Evolutionary conservation across 2,797 vertebrate species (phyloP), one percentile per base, ranked within the genome.

Genomic region (Botia kubotai): DNA sequence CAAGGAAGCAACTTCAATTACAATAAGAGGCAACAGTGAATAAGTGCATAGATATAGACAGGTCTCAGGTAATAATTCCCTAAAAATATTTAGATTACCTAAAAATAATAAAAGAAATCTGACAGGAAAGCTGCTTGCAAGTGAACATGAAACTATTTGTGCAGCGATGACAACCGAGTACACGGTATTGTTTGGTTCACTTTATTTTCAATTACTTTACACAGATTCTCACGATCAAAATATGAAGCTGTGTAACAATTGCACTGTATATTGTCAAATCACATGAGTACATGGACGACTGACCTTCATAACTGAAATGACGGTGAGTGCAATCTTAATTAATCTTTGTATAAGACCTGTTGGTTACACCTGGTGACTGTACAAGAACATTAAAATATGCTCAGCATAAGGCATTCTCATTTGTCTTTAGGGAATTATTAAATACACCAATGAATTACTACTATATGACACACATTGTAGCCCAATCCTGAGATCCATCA

Each of bases 391-490:
- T 26, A 33, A 33, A 33, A 33, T 17, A 77, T 78, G 50, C 4
- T 23, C 23, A 33, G 13, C 65, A 73, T 65, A 16, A 73, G 52
- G 33, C 55, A 19, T 29, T 12, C 2, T 48, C 19, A 79, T 33
- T 33, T 5, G 17, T 68, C 70, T 46, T 81, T 66, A 6, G 72
- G 67, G 60, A 83, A 50, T 55, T 50, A 43, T 85, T 77, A 39
- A 71, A 65, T 68, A 66, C 19, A 6, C 33, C 33, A 10, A 21
- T 46, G 71, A 72, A 78, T 78, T 78, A 83, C 53, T 39, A 80
- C 57, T 29, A 46, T 17, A 63, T 63, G 14, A 66, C 58, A 69
- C 57, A 29, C 17, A 29, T 5, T 43, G 36, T 21, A 66, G 72
- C 16, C 58, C 19, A 62, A 77, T 48, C 62, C 75, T 78, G 70